Percentiles rank a stretch among this genome's conserved stretches.
These are phyloP conservation scores for Priocnemis perturbator DNA, from an alignment of 2,888 invertebrate species.

Conservation along the genomic window DNA sequence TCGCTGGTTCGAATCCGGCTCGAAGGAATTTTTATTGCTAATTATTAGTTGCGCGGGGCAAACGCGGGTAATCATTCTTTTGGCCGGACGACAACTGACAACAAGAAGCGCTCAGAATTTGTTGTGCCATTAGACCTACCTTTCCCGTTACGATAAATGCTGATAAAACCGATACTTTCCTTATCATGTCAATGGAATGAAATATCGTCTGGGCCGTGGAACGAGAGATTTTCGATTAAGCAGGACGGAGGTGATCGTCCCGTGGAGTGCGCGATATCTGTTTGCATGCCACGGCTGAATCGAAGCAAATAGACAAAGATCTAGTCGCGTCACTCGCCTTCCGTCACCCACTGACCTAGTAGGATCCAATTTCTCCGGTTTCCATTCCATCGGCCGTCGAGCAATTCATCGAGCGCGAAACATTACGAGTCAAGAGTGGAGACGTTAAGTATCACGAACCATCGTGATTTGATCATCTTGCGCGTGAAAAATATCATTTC, in stretches of 20 bases:
- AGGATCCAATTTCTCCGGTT: conserved; percentile 63
- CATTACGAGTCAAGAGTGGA: too few relatives aligned
- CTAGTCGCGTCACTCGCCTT: conserved; percentile 36
- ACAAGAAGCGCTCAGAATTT: too few relatives aligned
- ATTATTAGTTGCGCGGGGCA: too few relatives aligned
- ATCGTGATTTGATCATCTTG: too few relatives aligned
- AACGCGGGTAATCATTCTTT: too few relatives aligned
- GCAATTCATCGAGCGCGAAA: too few relatives aligned
- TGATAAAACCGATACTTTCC: too few relatives aligned
- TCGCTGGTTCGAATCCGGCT: conserved; percentile 72
- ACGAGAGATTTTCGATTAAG: conserved; percentile 32
- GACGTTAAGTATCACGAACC: too few relatives aligned
- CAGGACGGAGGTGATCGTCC: conserved; percentile 1
- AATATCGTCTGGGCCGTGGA: not conserved
- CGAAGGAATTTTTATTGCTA: conserved; percentile 43
- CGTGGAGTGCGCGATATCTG: conserved; percentile 13
- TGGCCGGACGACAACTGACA: too few relatives aligned
- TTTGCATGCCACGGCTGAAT: conserved; percentile 17
- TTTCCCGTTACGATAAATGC: too few relatives aligned
- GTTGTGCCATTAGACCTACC: too few relatives aligned
- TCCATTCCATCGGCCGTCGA: conserved; percentile 24
- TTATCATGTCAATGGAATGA: not conserved
- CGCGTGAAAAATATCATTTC: too few relatives aligned
- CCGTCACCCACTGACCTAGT: conserved; percentile 68
- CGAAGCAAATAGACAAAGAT: conserved; percentile 24